phyloP scores from a whole-genome alignment of 1,140 invertebrate species.

The Leucophenga varia region DNA sequence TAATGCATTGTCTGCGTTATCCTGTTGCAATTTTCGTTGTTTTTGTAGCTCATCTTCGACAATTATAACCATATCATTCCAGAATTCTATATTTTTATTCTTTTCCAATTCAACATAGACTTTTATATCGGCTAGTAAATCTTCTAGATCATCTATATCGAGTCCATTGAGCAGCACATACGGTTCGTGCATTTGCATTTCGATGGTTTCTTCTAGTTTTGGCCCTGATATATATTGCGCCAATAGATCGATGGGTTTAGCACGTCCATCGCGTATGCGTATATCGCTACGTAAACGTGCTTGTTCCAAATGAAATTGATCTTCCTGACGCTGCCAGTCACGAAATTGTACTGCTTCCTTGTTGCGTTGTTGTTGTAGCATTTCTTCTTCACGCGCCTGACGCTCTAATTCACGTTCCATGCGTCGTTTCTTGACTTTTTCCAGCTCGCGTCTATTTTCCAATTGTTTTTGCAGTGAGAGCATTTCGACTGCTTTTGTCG shows the following conservation, averaged over 20 bases:
- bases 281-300: slow-evolving; percentile 88
- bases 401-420: slow-evolving; percentile 87
- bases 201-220: slow-evolving; percentile 87
- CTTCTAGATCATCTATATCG: slow-evolving; percentile 91
- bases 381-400: slow-evolving; percentile 87
- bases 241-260: slow-evolving; percentile 97
- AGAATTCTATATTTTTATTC: slow-evolving; percentile 88
- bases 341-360: slow-evolving; percentile 94
- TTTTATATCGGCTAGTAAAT: slow-evolving; percentile 96
- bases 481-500: slow-evolving; percentile 80
- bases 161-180: slow-evolving; percentile 94
- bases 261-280: slow-evolving; percentile 91
- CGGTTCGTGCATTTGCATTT: slow-evolving; percentile 99
- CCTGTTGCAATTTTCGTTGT: slow-evolving; percentile 69
- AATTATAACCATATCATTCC: slow-evolving; percentile 96
- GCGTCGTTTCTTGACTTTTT: slow-evolving; percentile 90
- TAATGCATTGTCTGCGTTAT: slow-evolving; percentile 62
- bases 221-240: slow-evolving; percentile 95
- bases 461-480: slow-evolving; percentile 84
- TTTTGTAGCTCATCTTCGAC: slow-evolving; percentile 94
- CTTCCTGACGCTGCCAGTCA: slow-evolving; percentile 93
- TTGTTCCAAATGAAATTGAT: slow-evolving; percentile 89
- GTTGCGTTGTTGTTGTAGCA: slow-evolving; percentile 81
- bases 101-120: slow-evolving; percentile 85
- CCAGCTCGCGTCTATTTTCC: slow-evolving; percentile 85